Evolutionary conservation across 2,113 vertebrate genomes (phyloP), one percentile per base, ranked within the genome.

Genomic region (Mesoclemmys tuberculata): DNA sequence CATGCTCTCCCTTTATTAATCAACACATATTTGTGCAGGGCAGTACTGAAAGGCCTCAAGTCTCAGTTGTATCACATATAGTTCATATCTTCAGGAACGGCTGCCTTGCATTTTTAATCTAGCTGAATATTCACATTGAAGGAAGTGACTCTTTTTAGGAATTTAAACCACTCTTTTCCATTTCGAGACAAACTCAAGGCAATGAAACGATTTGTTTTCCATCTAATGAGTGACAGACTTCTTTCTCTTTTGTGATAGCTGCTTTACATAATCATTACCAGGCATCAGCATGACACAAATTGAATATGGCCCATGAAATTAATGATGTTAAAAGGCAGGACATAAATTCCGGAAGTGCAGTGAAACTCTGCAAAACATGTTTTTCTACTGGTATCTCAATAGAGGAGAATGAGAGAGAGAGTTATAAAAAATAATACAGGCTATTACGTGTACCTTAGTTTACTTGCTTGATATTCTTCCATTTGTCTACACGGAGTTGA

Each of bases 191-290:
- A 90, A 82, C 87, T 82, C 54, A 13, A 0, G 27, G 89, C 92
- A 22, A 85, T 80, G 92, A 6, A 83, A 90, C 0, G 9, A 82
- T 51, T 85, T 29, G 11, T 86, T 88, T 61, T 35, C 3, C 3
- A 1, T 0, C 5, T 2, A 10, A 2, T 4, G 88, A 94, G 88
- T 9, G 92, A 75, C 92, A 93, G 87, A 24, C 84, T 71, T 64
- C 54, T 24, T 14, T 85, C 91, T 88, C 78, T 54, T 88, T 88
- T 90, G 83, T 86, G 49, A 21, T 5, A 29, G 27, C 81, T 10
- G 58, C 92, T 95, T 92, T 85, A 90, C 87, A 96, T 90, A 78
- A 64, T 56, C 97, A 78, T 94, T 89, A 94, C 80, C 83, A 71
- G 87, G 71, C 84, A 14, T 92, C 71, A 21, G 8, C 27, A 3